Base-by-base conservation (phyloP, 2,888 invertebrate species). In the Pherbina coryleti region DNA sequence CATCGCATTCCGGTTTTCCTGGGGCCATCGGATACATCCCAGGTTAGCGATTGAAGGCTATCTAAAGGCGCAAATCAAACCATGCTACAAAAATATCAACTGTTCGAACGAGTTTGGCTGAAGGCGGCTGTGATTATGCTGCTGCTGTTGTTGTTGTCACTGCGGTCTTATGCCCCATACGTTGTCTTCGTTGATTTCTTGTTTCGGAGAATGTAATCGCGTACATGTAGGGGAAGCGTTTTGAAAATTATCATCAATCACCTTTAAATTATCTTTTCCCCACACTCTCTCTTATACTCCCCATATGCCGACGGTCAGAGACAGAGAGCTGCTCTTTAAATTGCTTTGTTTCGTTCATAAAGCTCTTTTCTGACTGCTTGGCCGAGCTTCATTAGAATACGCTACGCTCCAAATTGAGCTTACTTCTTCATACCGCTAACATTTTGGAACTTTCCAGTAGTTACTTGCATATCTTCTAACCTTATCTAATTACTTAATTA, bases 1-100 rank as follows among this genome's bases (percentile, higher is more conserved):
- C 74, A 11, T 57, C 80, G 49, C 76, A 80, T 82, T 82, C 86
- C 84, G 88, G 89, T 87, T 87, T 86, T 88, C 86, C 88, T 88
- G 86, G 85, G 86, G 85, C 81, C 83, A 73, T 80, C 83, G 85
- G 83, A 83, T 85, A 86, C 84, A 83, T 82, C 81, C 77, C 85
- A 89, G 88, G 88, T 88, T 88, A 88, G 88, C 83, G 82, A 82
- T 77, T 71, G 75, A 69, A 75, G 34, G 28, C 14, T 22, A 70
- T 11, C 44, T 44, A 14, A 44, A 44, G 44, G 14, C 44, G 17
- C 62, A 60, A 64, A n/a, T 31, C 67, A 69, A 22, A 14, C 28
- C 4, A 66, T 17, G n/a, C 51, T 28, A 31, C n/a, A 44, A 28
- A 9, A 25, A 62, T 17, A 25, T 3, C 28, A 22, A 37, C 31